Percentiles rank a stretch among this genome's conserved stretches.
phyloP scores from a whole-genome alignment of 2,113 vertebrate species.

The Scomber scombrus region DNA sequence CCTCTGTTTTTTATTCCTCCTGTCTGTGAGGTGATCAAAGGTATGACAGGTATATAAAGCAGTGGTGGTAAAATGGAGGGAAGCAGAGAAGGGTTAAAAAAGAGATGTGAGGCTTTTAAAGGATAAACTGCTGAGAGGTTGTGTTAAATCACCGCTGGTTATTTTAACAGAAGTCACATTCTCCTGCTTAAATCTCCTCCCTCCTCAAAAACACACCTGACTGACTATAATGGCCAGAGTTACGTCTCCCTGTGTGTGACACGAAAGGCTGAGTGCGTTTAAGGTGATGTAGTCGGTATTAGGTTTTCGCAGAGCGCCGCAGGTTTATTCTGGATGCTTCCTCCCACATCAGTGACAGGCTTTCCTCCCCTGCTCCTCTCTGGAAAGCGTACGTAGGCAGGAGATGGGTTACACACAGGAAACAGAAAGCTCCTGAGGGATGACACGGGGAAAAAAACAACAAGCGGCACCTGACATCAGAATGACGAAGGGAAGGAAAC shows the following conservation, averaged over 20 bases:
- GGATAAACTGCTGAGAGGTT: slow-evolving; percentile 33
- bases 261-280: slow-evolving; percentile 23
- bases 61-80: slow-evolving; percentile 26
- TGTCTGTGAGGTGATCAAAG: slow-evolving; percentile 59
- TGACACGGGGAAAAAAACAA: slow-evolving; percentile 50
- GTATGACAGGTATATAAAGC: slow-evolving; percentile 62
- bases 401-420: slow-evolving; percentile 67
- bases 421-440: slow-evolving; percentile 55
- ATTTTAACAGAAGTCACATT: slow-evolving; percentile 28
- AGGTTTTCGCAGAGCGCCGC: slow-evolving; percentile 32
- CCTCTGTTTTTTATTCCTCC: slow-evolving; percentile 44
- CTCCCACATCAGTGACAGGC: slow-evolving; percentile 52
- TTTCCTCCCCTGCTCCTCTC: slow-evolving; percentile 38
- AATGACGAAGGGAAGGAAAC: slow-evolving; percentile 14
- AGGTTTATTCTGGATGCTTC: slow-evolving; percentile 58
- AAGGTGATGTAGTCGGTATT: slow-evolving; percentile 45
- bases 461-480: slow-evolving; percentile 16
- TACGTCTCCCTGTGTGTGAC: background rate
- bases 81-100: background rate
- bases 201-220: slow-evolving; percentile 40
- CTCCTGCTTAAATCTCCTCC: slow-evolving; percentile 14
- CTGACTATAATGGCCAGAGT: slow-evolving; percentile 4
- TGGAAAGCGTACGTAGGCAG: slow-evolving; percentile 43
- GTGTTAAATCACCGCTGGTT: slow-evolving; percentile 46
- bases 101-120: slow-evolving; percentile 23